Conservation (phyloP, 2,888 invertebrate species). For the Acrobasis consociella region DNA sequence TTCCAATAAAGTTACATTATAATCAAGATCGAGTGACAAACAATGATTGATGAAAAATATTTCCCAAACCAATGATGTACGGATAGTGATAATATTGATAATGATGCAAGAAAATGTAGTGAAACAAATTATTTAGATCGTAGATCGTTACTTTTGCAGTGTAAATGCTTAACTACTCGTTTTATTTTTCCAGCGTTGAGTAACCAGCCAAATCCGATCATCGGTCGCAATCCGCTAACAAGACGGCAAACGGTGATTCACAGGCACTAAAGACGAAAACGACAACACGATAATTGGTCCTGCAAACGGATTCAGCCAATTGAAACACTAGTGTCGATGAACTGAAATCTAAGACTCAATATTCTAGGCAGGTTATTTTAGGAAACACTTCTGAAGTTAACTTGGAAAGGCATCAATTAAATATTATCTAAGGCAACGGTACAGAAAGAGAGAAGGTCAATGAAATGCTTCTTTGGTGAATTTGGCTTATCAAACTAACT, state of each 20-base stretch:
- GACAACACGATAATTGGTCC: conserved; percentile 65
- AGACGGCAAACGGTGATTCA: conserved; percentile 59
- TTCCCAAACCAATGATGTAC: too few relatives aligned
- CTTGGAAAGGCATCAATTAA: background rate
- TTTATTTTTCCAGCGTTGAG: background rate
- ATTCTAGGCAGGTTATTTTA: conserved; percentile 18
- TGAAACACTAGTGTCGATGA: conserved; percentile 64
- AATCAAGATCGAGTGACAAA: too few relatives aligned
- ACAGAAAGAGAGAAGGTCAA: too few relatives aligned
- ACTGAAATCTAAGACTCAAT: conserved; percentile 44
- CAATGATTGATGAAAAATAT: too few relatives aligned
- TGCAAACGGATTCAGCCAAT: conserved; percentile 61
- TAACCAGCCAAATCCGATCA: conserved; percentile 4
- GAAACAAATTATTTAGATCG: too few relatives aligned
- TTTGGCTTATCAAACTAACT: too few relatives aligned
- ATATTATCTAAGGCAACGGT: too few relatives aligned
- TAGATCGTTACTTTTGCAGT: background rate
- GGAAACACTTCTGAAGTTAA: background rate
- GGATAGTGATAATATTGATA: too few relatives aligned
- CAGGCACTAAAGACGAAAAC: conserved; percentile 46
- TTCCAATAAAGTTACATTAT: too few relatives aligned
- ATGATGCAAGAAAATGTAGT: too few relatives aligned
- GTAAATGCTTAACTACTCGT: too few relatives aligned
- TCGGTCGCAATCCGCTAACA: conserved; percentile 34
- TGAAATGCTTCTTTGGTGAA: too few relatives aligned